These are phyloP conservation scores for Macrotus californicus DNA, from an alignment of 2,113 vertebrate species.

Conservation along the genomic window DNA sequence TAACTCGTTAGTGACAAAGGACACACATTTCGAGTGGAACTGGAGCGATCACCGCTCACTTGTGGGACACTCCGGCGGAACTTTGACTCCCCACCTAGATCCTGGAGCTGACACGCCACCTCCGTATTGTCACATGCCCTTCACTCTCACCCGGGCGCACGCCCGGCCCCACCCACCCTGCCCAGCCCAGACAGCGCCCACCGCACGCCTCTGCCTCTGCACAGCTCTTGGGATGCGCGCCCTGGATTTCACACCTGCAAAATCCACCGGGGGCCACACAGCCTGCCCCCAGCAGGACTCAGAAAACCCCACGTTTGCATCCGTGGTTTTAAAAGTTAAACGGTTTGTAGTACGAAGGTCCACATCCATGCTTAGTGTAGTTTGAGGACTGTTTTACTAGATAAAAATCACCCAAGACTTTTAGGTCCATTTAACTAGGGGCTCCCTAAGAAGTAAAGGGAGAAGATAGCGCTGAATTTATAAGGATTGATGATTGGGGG, in stretches of 20 bases:
- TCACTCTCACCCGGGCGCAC: neutral
- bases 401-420: neutral
- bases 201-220: neutral
- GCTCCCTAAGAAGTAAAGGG: neutral
- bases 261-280: neutral
- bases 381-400: neutral
- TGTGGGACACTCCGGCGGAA: neutral
- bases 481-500: conserved; percentile 70
- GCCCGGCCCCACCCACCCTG: conserved; percentile 44
- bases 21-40: neutral
- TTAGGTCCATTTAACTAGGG: neutral
- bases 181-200: neutral
- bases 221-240: neutral
- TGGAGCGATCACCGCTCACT: neutral
- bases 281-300: neutral
- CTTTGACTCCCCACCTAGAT: neutral
- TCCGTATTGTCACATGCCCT: neutral
- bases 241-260: conserved; percentile 11
- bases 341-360: neutral
- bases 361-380: neutral
- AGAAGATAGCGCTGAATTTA: conserved; percentile 51
- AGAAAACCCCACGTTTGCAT: neutral
- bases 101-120: neutral
- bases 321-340: neutral
- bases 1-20: neutral